Conservation (phyloP, 2,888 invertebrate species). For the Lasioglossum lativentre region DNA sequence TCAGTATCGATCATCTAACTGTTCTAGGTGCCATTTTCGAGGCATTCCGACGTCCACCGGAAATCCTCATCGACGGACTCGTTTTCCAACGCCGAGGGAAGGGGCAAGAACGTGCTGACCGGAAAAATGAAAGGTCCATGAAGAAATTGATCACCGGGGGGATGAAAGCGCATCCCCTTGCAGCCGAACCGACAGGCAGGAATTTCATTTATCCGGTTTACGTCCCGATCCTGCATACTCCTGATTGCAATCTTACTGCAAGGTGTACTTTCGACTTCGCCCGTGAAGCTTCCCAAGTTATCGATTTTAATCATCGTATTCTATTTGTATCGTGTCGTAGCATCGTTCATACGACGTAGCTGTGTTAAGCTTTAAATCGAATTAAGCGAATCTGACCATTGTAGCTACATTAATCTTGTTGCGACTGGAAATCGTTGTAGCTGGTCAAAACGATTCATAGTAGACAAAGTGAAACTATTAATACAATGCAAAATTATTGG, state of each 20-base stretch:
- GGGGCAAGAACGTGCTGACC: neutral
- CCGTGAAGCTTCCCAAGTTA: neutral
- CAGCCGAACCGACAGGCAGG: neutral
- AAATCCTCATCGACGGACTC: neutral
- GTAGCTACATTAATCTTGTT: too few relatives aligned
- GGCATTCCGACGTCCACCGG: neutral
- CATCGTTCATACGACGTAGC: too few relatives aligned
- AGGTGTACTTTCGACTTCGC: neutral
- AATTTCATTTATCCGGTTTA: conserved; percentile 32
- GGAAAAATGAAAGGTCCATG: conserved; percentile 24
- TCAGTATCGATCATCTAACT: neutral
- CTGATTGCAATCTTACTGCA: neutral
- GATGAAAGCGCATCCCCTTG: neutral
- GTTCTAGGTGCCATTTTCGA: neutral
- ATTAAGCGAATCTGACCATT: too few relatives aligned
- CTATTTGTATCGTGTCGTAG: neutral
- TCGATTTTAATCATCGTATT: neutral
- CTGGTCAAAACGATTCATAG: too few relatives aligned
- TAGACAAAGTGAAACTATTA: too few relatives aligned
- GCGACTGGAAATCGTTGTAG: too few relatives aligned
- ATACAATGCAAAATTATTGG: too few relatives aligned
- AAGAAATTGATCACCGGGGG: conserved; percentile 1
- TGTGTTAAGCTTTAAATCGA: too few relatives aligned
- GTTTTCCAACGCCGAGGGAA: neutral
- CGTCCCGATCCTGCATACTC: neutral